Conservation (phyloP, 2,113 vertebrate genomes). For the Nothoprocta perdicaria region DNA sequence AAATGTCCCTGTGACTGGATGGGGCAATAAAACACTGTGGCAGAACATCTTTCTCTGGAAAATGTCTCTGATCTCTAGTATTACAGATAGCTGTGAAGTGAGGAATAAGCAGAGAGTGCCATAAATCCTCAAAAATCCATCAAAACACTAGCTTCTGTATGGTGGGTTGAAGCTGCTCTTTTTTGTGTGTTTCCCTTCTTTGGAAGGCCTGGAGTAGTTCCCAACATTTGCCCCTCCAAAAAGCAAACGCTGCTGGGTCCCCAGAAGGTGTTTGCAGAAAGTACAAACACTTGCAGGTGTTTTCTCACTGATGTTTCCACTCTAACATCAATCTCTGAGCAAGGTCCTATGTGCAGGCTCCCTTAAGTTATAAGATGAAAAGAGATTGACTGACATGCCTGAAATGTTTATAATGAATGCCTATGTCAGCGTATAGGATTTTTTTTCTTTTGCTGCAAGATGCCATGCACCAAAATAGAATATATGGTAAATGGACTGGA, state of each 20-base stretch:
- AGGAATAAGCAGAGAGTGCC: not conserved
- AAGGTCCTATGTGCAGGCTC: not conserved
- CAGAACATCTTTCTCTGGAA: not conserved
- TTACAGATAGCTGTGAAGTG: not conserved
- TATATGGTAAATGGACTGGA: constrained; percentile 12
- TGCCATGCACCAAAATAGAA: not conserved
- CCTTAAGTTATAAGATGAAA: constrained; percentile 35
- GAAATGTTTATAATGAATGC: constrained; percentile 4
- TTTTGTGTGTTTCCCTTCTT: not conserved
- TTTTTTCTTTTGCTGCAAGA: not conserved
- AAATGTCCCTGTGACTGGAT: not conserved
- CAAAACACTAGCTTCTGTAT: not conserved
- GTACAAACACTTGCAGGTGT: not conserved
- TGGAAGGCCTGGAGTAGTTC: not conserved
- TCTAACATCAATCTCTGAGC: not conserved
- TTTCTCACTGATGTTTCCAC: not conserved
- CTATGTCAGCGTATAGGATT: not conserved
- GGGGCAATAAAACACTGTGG: not conserved
- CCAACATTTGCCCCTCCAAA: not conserved
- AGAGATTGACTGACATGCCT: not conserved
- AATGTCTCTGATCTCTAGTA: not conserved
- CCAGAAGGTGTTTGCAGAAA: not conserved
- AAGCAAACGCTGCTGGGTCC: not conserved
- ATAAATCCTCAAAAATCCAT: not conserved
- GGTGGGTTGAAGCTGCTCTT: not conserved